Percentiles rank a stretch among this genome's conserved stretches.
Conservation (phyloP, 37 sponge, comb jelly and placozoan species). For the Petrosia ficiformis region DNA sequence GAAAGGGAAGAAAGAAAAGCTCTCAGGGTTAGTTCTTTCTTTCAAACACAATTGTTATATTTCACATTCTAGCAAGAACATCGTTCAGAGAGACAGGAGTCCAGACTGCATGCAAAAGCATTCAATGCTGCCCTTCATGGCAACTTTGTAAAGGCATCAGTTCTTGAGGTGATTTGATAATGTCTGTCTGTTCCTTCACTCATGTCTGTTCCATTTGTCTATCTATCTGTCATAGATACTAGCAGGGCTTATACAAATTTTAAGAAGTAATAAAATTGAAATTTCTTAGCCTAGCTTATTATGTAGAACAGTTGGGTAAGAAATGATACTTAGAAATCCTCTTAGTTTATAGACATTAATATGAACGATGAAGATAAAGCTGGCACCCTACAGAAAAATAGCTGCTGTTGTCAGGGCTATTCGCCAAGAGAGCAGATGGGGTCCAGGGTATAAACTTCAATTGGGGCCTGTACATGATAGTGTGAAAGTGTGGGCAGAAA, state of each 20-base stretch:
- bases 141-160: constrained; percentile 68
- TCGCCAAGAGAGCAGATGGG: too few species aligned
- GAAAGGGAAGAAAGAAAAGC: constrained; percentile 28
- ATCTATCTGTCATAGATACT: not conserved
- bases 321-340: too few species aligned
- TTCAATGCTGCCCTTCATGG: constrained; percentile 82
- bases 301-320: too few species aligned
- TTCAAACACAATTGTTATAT: not conserved
- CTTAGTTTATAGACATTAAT: too few species aligned
- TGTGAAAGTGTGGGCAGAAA: too few species aligned
- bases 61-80: constrained; percentile 59
- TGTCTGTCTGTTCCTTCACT: too few species aligned
- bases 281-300: too few species aligned
- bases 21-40: constrained; percentile 15
- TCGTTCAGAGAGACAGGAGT: constrained; percentile 61
- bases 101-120: constrained; percentile 62
- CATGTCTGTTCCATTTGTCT: not conserved
- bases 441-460: too few species aligned
- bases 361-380: too few species aligned
- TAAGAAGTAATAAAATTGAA: not conserved
- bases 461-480: too few species aligned
- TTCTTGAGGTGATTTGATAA: constrained; percentile 42
- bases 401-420: too few species aligned
- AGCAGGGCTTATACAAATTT: not conserved
- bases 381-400: too few species aligned